These are phyloP conservation scores for Therioaphis trifolii DNA, from an alignment of 2,888 invertebrate genomes.

Conservation along the genomic window DNA sequence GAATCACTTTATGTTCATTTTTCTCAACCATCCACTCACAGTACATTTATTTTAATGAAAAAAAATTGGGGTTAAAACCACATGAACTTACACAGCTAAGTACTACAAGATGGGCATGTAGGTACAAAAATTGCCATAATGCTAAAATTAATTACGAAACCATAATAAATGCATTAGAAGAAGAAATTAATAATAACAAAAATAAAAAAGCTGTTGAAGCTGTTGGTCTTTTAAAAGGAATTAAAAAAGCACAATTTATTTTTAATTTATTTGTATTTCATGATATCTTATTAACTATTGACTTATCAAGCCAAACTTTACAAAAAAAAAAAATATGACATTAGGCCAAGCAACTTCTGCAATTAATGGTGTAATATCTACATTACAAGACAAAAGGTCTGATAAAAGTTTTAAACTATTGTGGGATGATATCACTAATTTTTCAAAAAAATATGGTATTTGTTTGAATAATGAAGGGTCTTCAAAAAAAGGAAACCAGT, in stretches of 20 bases:
- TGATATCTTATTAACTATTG: neutral
- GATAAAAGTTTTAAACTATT: neutral
- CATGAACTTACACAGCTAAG: too few relatives aligned
- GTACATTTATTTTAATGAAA: neutral
- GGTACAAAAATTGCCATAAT: neutral
- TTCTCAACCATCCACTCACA: slow-evolving; percentile 12
- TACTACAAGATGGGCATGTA: neutral
- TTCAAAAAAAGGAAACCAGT: too few relatives aligned
- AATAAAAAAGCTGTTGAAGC: slow-evolving; percentile 8
- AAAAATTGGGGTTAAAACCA: slow-evolving; percentile 10
- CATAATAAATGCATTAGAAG: slow-evolving; percentile 17
- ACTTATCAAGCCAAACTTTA: neutral
- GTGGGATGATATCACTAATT: slow-evolving; percentile 15
- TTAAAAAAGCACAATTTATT: neutral
- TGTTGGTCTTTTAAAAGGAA: slow-evolving; percentile 8
- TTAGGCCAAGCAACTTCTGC: neutral
- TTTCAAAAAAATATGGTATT: slow-evolving; percentile 8
- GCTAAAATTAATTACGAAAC: slow-evolving; percentile 28
- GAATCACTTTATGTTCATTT: slow-evolving; percentile 1
- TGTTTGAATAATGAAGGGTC: neutral
- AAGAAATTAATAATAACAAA: slow-evolving; percentile 27
- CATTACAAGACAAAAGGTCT: neutral
- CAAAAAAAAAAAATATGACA: neutral
- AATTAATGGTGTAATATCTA: neutral
- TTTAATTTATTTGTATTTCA: slow-evolving; percentile 23